Percentiles rank a stretch among this genome's conserved stretches.
phyloP scores from a whole-genome alignment of 2,113 vertebrate species.

The Oceanites oceanicus region DNA sequence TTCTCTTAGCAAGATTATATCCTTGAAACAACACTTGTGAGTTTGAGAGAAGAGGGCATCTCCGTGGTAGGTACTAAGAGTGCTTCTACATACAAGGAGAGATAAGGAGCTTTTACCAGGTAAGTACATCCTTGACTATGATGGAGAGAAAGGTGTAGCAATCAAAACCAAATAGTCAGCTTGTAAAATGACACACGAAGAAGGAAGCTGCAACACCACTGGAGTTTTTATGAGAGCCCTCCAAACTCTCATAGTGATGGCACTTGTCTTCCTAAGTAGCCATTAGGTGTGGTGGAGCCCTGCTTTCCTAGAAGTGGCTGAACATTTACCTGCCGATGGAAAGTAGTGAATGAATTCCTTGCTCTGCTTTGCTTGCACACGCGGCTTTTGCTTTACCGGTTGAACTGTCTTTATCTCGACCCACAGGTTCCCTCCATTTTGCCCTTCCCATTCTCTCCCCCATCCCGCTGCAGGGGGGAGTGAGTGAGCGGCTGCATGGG shows the following conservation, averaged over 20 bases:
- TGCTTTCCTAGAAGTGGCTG: neutral
- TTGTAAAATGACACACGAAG: neutral
- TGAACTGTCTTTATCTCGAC: neutral
- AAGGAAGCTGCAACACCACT: neutral
- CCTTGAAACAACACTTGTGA: neutral
- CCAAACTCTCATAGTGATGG: neutral
- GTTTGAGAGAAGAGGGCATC: neutral
- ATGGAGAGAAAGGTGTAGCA: neutral
- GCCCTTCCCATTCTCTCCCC: neutral
- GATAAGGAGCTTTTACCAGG: neutral
- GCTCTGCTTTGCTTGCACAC: accelerated
- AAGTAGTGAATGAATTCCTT: neutral
- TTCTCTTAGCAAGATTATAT: neutral
- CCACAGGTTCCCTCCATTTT: neutral
- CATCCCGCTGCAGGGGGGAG: too few relatives aligned
- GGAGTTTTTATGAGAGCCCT: neutral
- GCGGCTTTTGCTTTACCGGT: neutral
- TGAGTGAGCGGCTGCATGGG: neutral
- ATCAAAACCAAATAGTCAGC: neutral
- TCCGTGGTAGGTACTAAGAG: neutral
- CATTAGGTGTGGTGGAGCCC: accelerated
- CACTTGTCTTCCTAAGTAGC: neutral
- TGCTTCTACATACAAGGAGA: neutral
- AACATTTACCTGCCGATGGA: neutral
- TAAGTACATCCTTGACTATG: neutral